Evolutionary conservation across 2,888 invertebrate genomes (phyloP).

Genomic region (Lymantria monacha): DNA sequence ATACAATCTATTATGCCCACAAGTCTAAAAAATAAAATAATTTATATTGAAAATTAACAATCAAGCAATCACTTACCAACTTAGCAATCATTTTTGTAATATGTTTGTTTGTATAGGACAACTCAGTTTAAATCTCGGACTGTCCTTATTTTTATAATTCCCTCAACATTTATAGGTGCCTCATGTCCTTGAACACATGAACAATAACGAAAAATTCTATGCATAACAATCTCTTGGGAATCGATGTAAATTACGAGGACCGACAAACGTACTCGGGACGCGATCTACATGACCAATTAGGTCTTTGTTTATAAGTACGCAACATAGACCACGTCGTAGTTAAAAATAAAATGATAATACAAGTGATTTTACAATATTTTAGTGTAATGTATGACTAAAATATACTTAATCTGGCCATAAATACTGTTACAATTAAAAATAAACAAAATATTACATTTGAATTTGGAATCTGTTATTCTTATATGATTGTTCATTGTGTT

Average conservation of each 20-base stretch:
- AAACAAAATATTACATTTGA: no score
- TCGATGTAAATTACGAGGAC: constrained; percentile 70
- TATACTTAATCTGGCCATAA: no score
- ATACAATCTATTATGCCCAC: no score
- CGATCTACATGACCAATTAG: constrained; percentile 69
- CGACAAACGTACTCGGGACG: constrained; percentile 61
- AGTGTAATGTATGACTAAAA: no score
- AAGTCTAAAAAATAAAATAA: no score
- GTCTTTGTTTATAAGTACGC: constrained; percentile 56
- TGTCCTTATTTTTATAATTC: constrained; percentile 53
- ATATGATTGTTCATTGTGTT: no score
- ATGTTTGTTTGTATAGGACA: constrained; percentile 26
- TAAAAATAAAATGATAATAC: no score
- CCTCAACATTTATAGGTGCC: constrained; percentile 63
- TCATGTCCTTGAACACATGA: constrained; percentile 64
- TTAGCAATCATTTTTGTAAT: constrained; percentile 61
- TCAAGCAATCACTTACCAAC: constrained; percentile 54
- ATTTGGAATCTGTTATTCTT: no score
- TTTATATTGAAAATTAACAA: no score
- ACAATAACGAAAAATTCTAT: constrained; percentile 71
- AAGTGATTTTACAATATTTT: no score
- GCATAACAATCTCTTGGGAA: constrained; percentile 63
- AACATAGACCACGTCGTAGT: no score
- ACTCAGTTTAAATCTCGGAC: constrained; percentile 30
- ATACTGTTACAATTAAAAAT: no score